Conservation (phyloP, 1,140 invertebrate genomes). For the Brachystomella parvula region DNA sequence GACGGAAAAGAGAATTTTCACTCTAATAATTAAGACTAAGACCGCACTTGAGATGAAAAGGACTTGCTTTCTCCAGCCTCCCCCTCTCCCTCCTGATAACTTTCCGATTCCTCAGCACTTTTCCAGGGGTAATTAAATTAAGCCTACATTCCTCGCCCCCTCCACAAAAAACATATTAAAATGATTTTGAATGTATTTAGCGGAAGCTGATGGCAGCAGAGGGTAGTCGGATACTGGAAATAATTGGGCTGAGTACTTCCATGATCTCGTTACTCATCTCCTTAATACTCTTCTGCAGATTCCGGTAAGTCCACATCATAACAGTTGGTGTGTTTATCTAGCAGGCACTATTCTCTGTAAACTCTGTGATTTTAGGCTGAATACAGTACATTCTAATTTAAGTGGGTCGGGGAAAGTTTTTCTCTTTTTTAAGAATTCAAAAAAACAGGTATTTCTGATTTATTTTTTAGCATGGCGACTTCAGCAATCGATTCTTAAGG, state of each 20-base stretch:
- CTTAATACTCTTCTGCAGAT: slow-evolving; percentile 48
- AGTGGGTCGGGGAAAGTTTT: too few species aligned
- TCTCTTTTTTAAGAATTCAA: not conserved
- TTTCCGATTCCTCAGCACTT: too few species aligned
- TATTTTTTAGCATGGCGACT: too few species aligned
- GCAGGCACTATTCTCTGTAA: not conserved
- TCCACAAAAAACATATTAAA: too few species aligned
- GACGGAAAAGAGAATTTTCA: not conserved
- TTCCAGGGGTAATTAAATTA: not conserved
- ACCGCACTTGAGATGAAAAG: not conserved
- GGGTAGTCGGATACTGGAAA: slow-evolving; percentile 41
- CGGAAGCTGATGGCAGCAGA: slow-evolving; percentile 1
- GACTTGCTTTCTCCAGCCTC: not conserved
- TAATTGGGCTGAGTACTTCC: slow-evolving; percentile 48
- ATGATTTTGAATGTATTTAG: not conserved
- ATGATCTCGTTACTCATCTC: slow-evolving; percentile 45
- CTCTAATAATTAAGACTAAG: not conserved
- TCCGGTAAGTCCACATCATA: slow-evolving; percentile 43
- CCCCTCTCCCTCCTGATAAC: not conserved
- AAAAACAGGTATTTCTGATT: too few species aligned
- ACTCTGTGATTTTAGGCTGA: too few species aligned
- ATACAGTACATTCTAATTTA: not conserved
- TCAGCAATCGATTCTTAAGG: too few species aligned
- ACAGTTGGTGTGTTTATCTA: not conserved
- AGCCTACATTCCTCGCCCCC: not conserved